phyloP scores from a whole-genome alignment of 37 sponge, comb jelly and placozoan genomes.

The Chondrosia reniformis region DNA sequence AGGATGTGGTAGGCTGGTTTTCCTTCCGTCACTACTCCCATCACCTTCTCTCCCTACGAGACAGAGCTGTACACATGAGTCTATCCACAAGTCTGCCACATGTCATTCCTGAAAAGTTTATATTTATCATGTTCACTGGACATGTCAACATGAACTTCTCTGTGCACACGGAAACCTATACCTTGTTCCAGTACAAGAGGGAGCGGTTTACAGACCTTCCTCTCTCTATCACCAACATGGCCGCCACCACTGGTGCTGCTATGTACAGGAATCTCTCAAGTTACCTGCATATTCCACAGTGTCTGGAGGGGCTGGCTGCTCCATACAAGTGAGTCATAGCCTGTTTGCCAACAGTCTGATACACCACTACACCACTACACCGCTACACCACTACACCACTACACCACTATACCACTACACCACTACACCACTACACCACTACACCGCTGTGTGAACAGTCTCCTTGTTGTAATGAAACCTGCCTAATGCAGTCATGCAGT shows the following conservation, averaged over 20 bases:
- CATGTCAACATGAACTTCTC: neutral
- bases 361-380: neutral
- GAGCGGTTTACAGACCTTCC: neutral
- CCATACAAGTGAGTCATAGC: neutral
- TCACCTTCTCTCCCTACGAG: conserved; percentile 53
- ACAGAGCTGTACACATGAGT: conserved; percentile 49
- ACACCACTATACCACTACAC: too few relatives aligned
- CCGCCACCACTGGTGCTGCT: conserved; percentile 15
- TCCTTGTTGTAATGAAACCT: too few relatives aligned
- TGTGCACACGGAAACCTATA: neutral
- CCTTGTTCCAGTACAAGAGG: neutral
- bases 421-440: too few relatives aligned
- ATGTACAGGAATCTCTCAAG: neutral
- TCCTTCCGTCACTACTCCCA: conserved; percentile 56
- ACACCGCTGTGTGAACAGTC: too few relatives aligned
- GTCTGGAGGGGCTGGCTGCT: conserved; percentile 1
- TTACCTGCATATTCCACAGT: neutral
- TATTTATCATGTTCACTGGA: neutral
- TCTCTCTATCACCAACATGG: neutral
- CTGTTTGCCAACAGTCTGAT: neutral
- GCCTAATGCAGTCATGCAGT: too few relatives aligned
- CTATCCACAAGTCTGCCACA: conserved; percentile 32
- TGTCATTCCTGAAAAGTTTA: neutral
- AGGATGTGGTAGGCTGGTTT: conserved; percentile 76
- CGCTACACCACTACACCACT: too few relatives aligned